Conservation (phyloP, 2,888 invertebrate species). For the Epistrophella euchroma region DNA sequence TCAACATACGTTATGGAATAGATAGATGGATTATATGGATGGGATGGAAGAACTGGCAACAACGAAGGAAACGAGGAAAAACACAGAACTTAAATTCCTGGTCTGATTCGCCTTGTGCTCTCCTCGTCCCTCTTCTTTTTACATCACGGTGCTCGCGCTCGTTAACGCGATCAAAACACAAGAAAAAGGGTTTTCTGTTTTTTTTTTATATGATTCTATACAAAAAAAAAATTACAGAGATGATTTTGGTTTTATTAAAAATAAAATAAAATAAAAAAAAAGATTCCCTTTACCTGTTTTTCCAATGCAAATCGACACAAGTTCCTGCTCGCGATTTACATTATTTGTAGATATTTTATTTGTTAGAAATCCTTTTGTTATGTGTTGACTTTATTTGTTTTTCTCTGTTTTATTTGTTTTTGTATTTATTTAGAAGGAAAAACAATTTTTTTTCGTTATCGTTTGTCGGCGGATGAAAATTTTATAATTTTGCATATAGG, state of each 20-base stretch:
- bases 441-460: conserved; percentile 22
- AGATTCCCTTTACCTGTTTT: conserved; percentile 25
- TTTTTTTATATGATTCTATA: not conserved
- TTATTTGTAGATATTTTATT: conserved; percentile 37
- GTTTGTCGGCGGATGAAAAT: conserved; percentile 10
- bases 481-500: conserved; percentile 67
- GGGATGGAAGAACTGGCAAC: conserved; percentile 29
- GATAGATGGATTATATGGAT: not conserved
- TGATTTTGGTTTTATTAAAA: conserved; percentile 9
- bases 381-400: not conserved
- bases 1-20: conserved; percentile 1
- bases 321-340: conserved; percentile 64
- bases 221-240: conserved; percentile 2
- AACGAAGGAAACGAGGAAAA: conserved; percentile 53
- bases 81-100: conserved; percentile 71
- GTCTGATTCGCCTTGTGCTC: conserved; percentile 30
- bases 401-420: conserved; percentile 23
- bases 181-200: conserved; percentile 11
- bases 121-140: conserved; percentile 6
- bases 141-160: not conserved
- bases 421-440: conserved; percentile 13
- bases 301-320: conserved; percentile 61
- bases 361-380: conserved; percentile 18
- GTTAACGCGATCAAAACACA: conserved; percentile 39
- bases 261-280: conserved; percentile 15